Evolutionary conservation across 2,113 vertebrate genomes (phyloP).

Genomic region (Trichomycterus rosablanca): DNA sequence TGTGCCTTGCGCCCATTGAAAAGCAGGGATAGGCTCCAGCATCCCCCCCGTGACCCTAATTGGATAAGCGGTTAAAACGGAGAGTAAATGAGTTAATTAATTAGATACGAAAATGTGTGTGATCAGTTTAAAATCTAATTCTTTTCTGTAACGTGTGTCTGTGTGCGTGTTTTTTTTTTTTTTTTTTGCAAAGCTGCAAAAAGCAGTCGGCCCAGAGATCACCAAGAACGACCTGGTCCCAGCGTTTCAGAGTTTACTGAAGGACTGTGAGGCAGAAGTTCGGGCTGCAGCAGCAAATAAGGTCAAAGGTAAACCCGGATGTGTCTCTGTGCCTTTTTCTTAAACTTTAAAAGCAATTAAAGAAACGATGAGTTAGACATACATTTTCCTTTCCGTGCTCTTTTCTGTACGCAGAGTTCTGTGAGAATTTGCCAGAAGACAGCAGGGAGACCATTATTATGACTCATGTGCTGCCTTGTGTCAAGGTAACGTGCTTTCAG

Average conservation of each 20-base stretch:
- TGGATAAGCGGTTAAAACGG: too few relatives aligned
- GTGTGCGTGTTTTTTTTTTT: too few relatives aligned
- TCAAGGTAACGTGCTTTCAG: constrained; percentile 73
- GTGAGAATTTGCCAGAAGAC: constrained; percentile 83
- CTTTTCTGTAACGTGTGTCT: too few relatives aligned
- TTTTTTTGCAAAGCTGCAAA: constrained; percentile 74
- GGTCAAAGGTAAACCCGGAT: constrained; percentile 84
- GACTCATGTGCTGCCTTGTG: constrained; percentile 83
- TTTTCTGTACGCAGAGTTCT: constrained; percentile 72
- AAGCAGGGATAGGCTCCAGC: too few relatives aligned
- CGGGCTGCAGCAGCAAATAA: constrained; percentile 84
- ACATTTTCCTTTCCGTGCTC: constrained; percentile 3
- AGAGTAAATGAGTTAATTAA: too few relatives aligned
- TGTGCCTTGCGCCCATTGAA: too few relatives aligned
- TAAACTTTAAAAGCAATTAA: neutral
- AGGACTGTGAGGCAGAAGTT: constrained; percentile 89
- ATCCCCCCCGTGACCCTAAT: too few relatives aligned
- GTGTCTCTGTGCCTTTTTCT: neutral
- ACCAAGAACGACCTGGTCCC: constrained; percentile 84
- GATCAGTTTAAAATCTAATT: too few relatives aligned
- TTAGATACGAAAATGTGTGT: too few relatives aligned
- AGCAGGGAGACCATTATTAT: constrained; percentile 84
- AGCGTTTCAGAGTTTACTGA: constrained; percentile 85
- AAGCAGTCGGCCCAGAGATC: constrained; percentile 85
- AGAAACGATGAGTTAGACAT: neutral